Evolutionary conservation across 2,113 vertebrate genomes (phyloP).

Genomic region (Phalacrocorax aristotelis): DNA sequence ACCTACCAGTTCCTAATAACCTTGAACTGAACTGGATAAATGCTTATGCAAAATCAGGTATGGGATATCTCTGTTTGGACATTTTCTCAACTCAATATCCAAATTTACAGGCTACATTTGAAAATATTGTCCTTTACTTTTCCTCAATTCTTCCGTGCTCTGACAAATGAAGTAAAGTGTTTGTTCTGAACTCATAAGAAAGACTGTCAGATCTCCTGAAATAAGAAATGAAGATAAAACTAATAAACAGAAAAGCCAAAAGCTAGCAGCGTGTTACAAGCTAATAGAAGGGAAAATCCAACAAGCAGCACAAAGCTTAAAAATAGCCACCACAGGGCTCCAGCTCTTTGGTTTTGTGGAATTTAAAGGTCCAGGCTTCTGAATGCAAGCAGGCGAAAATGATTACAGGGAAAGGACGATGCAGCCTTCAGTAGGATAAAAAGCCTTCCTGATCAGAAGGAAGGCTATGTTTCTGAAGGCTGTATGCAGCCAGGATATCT

Average conservation of each 20-base stretch:
- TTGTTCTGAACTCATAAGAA: neutral
- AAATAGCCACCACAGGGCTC: neutral
- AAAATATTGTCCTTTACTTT: neutral
- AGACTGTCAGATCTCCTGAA: neutral
- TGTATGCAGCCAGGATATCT: neutral
- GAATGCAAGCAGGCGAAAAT: neutral
- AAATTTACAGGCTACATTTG: neutral
- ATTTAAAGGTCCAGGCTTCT: neutral
- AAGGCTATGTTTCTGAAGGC: neutral
- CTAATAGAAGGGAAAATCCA: neutral
- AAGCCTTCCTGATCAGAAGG: neutral
- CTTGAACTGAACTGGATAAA: neutral
- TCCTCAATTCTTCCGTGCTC: neutral
- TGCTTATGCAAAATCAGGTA: neutral
- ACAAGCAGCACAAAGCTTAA: neutral
- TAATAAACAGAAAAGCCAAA: slow-evolving; percentile 1
- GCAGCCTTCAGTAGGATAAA: neutral
- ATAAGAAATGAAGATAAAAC: neutral
- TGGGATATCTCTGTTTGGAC: neutral
- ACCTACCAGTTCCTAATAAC: neutral
- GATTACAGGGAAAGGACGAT: neutral
- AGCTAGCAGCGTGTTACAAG: neutral
- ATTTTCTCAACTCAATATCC: neutral
- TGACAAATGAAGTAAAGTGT: neutral
- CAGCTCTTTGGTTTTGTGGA: neutral